phyloP scores from a whole-genome alignment of 2,113 vertebrate genomes.

The Neogale vison region DNA sequence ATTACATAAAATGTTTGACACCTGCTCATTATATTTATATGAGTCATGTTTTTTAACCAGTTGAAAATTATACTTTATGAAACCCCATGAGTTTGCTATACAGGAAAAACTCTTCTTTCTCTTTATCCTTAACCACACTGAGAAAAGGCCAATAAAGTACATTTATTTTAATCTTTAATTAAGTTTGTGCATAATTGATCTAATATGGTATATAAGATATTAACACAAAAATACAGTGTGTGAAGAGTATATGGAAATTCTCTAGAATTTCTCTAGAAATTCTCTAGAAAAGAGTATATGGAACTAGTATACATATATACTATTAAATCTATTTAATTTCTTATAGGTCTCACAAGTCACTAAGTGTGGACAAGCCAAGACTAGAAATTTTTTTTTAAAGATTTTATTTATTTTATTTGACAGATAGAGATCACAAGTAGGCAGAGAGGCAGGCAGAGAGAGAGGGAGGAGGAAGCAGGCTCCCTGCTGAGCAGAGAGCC shows the following conservation, averaged over 20 bases:
- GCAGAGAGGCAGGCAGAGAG: no score
- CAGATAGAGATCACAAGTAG: no score
- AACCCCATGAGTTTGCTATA: neutral
- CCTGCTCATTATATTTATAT: neutral
- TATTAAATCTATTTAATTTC: neutral
- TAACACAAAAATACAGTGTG: neutral
- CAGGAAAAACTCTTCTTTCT: neutral
- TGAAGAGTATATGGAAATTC: neutral
- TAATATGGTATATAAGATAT: neutral
- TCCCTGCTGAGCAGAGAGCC: no score
- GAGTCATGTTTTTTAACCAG: neutral
- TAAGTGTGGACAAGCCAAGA: neutral
- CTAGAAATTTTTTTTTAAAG: no score
- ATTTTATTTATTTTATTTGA: no score
- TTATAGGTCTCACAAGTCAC: neutral
- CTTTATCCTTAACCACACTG: neutral
- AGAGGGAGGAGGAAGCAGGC: no score
- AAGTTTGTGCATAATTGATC: neutral
- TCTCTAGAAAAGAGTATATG: neutral
- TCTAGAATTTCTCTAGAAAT: neutral
- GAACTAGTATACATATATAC: no score
- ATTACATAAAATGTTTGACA: conserved; percentile 33
- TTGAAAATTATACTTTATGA: conserved; percentile 1
- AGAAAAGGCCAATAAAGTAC: conserved; percentile 1
- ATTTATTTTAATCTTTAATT: neutral